Evolutionary conservation across 64 coral and sea anemone species (phyloP), one percentile per base, ranked within the genome.

Genomic region (Pachyseris speciosa): DNA sequence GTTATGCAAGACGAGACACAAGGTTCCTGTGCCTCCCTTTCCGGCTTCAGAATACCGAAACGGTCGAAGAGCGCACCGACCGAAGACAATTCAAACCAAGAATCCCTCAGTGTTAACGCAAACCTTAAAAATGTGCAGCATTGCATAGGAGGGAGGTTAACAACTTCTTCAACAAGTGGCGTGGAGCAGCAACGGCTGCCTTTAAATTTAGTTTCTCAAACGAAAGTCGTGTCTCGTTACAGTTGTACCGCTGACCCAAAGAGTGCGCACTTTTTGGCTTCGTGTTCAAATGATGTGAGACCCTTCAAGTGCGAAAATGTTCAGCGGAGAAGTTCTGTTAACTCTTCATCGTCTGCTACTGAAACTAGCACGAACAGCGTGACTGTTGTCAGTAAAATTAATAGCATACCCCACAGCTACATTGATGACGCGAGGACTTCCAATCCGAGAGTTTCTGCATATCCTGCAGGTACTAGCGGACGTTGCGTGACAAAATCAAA

Each of bases 21-120:
- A 33, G 34, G 6, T 39, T 42, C 52, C 51, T 6, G 6, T 39
- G 27, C 52, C 51, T 6, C 6, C 26, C 33, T 81, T 37, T 81
- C 53, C 8, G 63, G 39, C 19, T 81, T 61, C 25, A 81, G 63
- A 61, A 81, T 81, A 61, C 77, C 77, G 20, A 81, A 81, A 63
- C 19, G 53, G 15, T 24, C 32, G 8, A 81, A 61, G 0, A 52
- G 25, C 20, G 10, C n/a, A 42, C 17, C 30, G 12, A 13, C 3
- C 22, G 34, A 79, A 9, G 15, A 37, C 19, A 37, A 1, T 30
- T 37, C 27, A 79, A 51, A 17, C 22, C 7, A 13, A 0, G 33
- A 59, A 5, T 61, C 17, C 10, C 25, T 22, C 4, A n/a, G 13
- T 40, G 77, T 4, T 25, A 27, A 9, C 2, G 15, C 1, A 9